Conservation (phyloP, 2,888 invertebrate genomes). For the Prosapia bicincta region DNA sequence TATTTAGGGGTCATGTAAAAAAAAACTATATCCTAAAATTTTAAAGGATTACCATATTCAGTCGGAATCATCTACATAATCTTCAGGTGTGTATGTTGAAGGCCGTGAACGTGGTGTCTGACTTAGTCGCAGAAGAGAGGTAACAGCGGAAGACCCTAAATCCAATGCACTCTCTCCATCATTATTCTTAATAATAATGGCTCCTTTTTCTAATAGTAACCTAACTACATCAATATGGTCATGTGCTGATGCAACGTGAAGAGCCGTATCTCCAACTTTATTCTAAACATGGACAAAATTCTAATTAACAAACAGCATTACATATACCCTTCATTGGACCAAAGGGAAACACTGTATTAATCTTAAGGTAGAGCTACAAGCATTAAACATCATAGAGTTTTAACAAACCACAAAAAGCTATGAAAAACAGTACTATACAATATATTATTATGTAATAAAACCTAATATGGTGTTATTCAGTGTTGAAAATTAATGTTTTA, state of each 20-base stretch:
- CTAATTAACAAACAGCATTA: too few species aligned
- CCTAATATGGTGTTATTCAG: too few species aligned
- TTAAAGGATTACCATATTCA: slow-evolving; percentile 34
- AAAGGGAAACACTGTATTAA: neutral
- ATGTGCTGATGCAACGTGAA: slow-evolving; percentile 59
- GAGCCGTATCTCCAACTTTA: slow-evolving; percentile 61
- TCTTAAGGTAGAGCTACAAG: too few species aligned
- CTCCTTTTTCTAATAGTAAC: slow-evolving; percentile 53
- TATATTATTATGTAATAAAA: too few species aligned
- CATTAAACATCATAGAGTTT: too few species aligned
- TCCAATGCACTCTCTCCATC: slow-evolving; percentile 53
- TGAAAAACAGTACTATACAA: too few species aligned
- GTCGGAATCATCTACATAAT: slow-evolving; percentile 49
- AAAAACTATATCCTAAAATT: neutral
- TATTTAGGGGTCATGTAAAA: neutral
- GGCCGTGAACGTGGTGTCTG: slow-evolving; percentile 8
- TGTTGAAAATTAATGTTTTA: too few species aligned
- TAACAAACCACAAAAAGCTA: too few species aligned
- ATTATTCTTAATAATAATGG: slow-evolving; percentile 51
- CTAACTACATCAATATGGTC: slow-evolving; percentile 55
- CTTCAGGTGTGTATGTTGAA: slow-evolving; percentile 44
- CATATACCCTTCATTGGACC: neutral
- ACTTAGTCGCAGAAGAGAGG: slow-evolving; percentile 22
- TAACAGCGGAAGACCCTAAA: slow-evolving; percentile 44
- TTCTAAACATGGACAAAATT: slow-evolving; percentile 49